These are phyloP conservation scores for Stenoptilia bipunctidactyla DNA, from an alignment of 2,888 invertebrate genomes.

Conservation along the genomic window DNA sequence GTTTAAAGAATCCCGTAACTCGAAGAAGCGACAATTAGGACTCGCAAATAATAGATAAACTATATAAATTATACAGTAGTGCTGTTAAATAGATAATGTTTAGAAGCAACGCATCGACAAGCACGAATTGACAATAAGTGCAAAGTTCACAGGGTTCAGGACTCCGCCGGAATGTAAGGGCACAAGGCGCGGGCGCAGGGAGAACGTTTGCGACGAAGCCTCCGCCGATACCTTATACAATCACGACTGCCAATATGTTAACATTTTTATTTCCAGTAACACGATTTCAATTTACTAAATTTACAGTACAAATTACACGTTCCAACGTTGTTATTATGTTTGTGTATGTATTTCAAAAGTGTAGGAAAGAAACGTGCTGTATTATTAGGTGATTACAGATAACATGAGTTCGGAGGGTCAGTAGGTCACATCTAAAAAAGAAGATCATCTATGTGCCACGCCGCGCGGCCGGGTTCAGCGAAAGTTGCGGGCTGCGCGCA, in stretches of 20 bases:
- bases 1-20: background rate
- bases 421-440: conserved; percentile 30
- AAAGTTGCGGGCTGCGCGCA: conserved; percentile 38
- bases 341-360: background rate
- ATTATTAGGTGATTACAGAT: background rate
- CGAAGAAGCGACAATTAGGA: conserved; percentile 2
- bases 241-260: conserved; percentile 50
- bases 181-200: conserved; percentile 44
- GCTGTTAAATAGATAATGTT: conserved; percentile 29
- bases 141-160: conserved; percentile 68
- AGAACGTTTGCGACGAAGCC: conserved; percentile 22
- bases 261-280: background rate
- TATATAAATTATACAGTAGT: background rate
- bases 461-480: conserved; percentile 22
- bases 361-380: background rate
- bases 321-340: background rate
- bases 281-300: background rate
- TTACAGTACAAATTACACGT: conserved; percentile 21
- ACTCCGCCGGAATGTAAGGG: conserved; percentile 60
- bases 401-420: conserved; percentile 24
- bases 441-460: conserved; percentile 33
- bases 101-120: conserved; percentile 49
- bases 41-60: conserved; percentile 18
- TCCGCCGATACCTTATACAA: conserved; percentile 34
- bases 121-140: conserved; percentile 69